Evolutionary conservation across 2,888 invertebrate species (phyloP), one percentile per base, ranked within the genome.

Genomic region (Blomia tropicalis): DNA sequence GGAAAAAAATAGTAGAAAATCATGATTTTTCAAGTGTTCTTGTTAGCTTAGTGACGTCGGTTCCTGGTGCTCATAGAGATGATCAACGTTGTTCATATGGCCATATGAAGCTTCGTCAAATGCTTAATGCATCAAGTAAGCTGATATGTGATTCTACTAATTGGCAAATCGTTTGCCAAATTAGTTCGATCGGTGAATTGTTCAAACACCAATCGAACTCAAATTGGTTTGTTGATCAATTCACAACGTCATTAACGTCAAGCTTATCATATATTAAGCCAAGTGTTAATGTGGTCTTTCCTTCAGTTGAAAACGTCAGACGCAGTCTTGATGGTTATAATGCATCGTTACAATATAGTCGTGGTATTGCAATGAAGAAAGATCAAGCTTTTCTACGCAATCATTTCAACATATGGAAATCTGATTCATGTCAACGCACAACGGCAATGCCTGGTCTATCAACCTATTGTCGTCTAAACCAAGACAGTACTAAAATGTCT

Each of bases 391-490:
- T 91, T 88, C 77, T 95, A 0, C 81, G 80, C 62, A 74, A 78
- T 0, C 83, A 81, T 71, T 74, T 93, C 58, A 81, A 84, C 71
- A 83, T 86, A 69, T 96, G 96, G 96, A 82, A 81, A 70, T 83
- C 87, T 0, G 80, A 80, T 2, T 73, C 75, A 0, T 79, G 81
- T 0, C 74, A 79, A 17, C 78, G 96, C n/a, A 81, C 83, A 56
- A 75, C 79, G 62, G 91, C 92, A 0, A 87, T 91, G 82, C 98
- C 98, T 0, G 96, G 98, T 71, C 88, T 95, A 43, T 98, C 98
- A 74, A 82, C 84, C 0, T 96, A 93, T 73, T 80, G 83, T 0
- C 79, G 93, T 11, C 75, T 83, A 17, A 84, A 85, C 82, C 83
- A 27, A 0, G 82, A 83, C 71, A 72, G 76, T 63, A 76, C 74